These are phyloP conservation scores for Dryococelus australis DNA, from an alignment of 2,888 invertebrate genomes.

Conservation along the genomic window DNA sequence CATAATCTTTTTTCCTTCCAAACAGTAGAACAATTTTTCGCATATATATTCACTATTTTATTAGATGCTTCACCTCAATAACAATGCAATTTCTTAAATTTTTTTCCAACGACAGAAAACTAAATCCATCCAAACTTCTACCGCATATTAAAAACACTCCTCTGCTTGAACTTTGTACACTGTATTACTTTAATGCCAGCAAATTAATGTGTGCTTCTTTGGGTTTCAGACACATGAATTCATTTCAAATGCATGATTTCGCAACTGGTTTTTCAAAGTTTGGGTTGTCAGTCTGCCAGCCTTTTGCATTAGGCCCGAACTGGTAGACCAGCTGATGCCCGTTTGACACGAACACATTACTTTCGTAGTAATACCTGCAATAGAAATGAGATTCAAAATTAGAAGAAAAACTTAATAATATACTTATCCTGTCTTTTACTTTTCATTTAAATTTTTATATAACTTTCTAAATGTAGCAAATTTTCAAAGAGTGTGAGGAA, in stretches of 20 bases:
- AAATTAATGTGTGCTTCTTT: not conserved
- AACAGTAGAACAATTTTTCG: not conserved
- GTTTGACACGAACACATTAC: conserved; percentile 76
- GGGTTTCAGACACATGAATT: not conserved
- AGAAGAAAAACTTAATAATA: conserved; percentile 20
- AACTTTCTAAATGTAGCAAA: too few relatives aligned
- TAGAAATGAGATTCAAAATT: conserved; percentile 26
- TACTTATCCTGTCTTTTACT: too few relatives aligned
- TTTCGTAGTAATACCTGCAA: conserved; percentile 80
- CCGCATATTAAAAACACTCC: not conserved
- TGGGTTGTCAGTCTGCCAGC: conserved; percentile 75
- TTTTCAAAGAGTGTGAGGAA: too few relatives aligned
- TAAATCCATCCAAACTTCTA: not conserved
- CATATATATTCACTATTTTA: not conserved
- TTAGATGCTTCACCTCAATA: not conserved
- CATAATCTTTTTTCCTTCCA: not conserved
- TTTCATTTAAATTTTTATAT: too few relatives aligned
- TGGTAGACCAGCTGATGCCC: conserved; percentile 81
- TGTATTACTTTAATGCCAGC: not conserved
- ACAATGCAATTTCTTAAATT: not conserved
- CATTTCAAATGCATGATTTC: not conserved
- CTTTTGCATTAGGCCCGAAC: conserved; percentile 81
- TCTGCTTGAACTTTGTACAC: not conserved
- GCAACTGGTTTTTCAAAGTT: conserved; percentile 54
- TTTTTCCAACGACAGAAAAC: not conserved